These are phyloP conservation scores for Anhinga rufa DNA, from an alignment of 2,113 vertebrate genomes.

Conservation along the genomic window DNA sequence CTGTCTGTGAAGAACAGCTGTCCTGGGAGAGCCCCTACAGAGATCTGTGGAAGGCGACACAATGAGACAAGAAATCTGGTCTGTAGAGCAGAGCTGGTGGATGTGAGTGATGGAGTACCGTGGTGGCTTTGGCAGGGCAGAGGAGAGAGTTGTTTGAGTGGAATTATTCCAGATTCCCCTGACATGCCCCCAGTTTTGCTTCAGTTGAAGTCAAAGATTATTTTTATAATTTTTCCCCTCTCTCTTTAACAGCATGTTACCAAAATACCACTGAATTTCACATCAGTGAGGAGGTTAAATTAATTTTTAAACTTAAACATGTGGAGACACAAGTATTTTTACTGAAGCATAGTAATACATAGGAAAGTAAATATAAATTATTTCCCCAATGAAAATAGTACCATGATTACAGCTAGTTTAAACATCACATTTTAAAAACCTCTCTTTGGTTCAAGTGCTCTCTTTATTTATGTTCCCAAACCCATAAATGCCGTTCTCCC, in stretches of 20 bases:
- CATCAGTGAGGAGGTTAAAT: background rate
- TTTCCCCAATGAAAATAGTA: background rate
- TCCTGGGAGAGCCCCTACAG: background rate
- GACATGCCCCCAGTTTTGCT: background rate
- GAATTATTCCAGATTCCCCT: background rate
- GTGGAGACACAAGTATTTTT: background rate
- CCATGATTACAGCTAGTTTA: background rate
- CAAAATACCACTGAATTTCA: background rate
- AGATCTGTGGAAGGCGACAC: background rate
- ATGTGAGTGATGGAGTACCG: background rate
- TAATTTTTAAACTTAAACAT: background rate
- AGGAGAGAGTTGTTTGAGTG: background rate
- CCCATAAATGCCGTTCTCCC: background rate
- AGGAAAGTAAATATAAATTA: background rate
- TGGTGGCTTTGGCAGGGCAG: background rate
- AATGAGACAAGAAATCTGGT: background rate
- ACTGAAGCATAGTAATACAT: background rate
- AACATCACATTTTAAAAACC: background rate
- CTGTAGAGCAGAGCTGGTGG: background rate
- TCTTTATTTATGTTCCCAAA: background rate
- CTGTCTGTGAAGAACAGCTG: background rate
- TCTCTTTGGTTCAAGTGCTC: background rate
- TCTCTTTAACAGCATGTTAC: background rate
- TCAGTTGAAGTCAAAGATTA: background rate
- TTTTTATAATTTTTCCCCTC: background rate